Conservation (phyloP, 2,113 vertebrate genomes). For the Heptranchias perlo region DNA sequence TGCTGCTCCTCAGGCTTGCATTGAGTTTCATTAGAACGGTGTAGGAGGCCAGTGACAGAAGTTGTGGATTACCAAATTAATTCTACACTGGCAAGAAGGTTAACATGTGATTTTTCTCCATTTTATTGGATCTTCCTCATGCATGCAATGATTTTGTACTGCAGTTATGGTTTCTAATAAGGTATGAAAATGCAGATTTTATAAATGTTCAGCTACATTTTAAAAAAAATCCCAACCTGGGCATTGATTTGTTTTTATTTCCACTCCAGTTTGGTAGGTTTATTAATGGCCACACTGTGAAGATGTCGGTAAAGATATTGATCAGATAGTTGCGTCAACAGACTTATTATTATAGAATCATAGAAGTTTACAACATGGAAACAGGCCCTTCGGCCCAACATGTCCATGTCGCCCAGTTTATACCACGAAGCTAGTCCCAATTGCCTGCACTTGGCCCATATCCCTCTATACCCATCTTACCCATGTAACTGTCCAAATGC, state of each 20-base stretch:
- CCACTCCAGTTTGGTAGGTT: neutral
- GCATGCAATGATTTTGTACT: neutral
- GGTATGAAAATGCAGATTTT: neutral
- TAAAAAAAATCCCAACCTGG: no score
- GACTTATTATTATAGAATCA: no score
- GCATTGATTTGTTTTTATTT: no score
- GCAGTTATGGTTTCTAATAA: neutral
- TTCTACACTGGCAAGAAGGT: no score
- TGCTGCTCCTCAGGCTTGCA: neutral
- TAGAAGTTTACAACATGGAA: no score
- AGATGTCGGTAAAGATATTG: neutral
- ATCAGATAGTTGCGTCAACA: neutral
- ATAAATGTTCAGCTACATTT: neutral
- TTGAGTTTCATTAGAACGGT: neutral
- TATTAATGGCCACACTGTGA: neutral
- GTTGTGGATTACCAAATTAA: no score
- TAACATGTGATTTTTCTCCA: neutral
- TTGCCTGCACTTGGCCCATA: no score
- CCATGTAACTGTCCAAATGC: no score
- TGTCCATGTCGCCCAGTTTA: no score
- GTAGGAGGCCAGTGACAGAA: neutral
- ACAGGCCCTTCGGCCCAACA: no score
- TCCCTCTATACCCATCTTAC: no score
- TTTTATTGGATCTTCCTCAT: neutral
- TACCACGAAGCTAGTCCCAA: no score